Conservation (phyloP, 2,888 invertebrate species). For the Drosophila incognita region DNA sequence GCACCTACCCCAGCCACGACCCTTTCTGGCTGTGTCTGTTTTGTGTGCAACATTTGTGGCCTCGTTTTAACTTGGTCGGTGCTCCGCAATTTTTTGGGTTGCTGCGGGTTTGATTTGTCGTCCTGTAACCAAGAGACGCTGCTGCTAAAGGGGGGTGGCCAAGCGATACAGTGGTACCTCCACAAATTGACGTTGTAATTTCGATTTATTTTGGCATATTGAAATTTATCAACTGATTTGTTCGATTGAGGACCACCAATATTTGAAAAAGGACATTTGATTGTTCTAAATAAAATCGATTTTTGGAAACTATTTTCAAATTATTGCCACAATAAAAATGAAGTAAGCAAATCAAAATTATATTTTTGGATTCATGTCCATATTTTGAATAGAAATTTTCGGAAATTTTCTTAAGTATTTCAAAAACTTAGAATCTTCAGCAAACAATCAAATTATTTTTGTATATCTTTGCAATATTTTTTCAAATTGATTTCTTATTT, state of each 20-base stretch:
- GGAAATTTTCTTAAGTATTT: too few relatives aligned
- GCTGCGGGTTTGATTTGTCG: constrained; percentile 66
- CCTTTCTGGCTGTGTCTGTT: constrained; percentile 14
- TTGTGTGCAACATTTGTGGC: constrained; percentile 51
- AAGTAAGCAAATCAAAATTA: background rate
- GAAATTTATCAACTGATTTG: background rate
- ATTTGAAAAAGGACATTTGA: background rate
- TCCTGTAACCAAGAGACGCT: constrained; percentile 28
- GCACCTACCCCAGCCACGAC: background rate
- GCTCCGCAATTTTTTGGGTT: constrained; percentile 77
- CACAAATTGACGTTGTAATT: background rate
- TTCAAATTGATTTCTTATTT: too few relatives aligned
- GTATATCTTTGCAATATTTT: background rate
- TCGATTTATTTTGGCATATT: background rate
- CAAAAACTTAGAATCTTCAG: too few relatives aligned
- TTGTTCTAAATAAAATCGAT: background rate
- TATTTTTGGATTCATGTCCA: background rate
- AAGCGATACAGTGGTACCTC: background rate
- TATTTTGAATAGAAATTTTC: background rate
- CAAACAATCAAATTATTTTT: background rate
- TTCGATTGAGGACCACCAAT: background rate
- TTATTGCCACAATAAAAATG: background rate
- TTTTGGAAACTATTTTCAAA: background rate
- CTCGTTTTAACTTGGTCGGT: constrained; percentile 77
- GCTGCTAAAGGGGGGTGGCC: background rate